Evolutionary conservation across 2,888 invertebrate genomes (phyloP).

Genomic region (Cheilosia impressa): DNA sequence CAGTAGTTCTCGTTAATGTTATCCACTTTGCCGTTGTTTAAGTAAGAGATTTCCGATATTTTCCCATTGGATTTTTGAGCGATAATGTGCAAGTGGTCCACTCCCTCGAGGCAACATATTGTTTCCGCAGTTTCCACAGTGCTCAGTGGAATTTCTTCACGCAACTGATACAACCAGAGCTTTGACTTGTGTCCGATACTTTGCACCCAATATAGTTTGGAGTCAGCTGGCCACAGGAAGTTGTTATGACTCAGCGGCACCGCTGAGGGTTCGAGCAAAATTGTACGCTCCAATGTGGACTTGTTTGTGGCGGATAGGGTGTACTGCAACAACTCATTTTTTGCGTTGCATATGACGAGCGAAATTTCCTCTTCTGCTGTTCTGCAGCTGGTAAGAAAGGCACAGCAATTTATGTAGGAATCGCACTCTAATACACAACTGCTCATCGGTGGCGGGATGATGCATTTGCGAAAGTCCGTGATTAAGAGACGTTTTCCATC

Average conservation of each 20-base stretch:
- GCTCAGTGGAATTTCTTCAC: background rate
- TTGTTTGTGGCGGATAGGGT: conserved; percentile 43
- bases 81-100: background rate
- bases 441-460: conserved; percentile 94
- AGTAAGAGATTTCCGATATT: conserved; percentile 11
- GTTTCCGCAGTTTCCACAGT: background rate
- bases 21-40: background rate
- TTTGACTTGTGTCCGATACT: conserved; percentile 27
- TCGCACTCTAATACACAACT: conserved; percentile 86
- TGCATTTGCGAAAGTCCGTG: conserved; percentile 89
- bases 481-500: conserved; percentile 89
- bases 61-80: conserved; percentile 41
- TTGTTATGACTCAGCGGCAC: conserved; percentile 33
- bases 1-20: background rate
- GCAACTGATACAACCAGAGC: background rate
- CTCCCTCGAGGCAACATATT: conserved; percentile 23
- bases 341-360: conserved; percentile 79
- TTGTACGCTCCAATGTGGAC: background rate
- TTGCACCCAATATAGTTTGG: conserved; percentile 11
- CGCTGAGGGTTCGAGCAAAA: background rate
- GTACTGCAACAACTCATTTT: conserved; percentile 71
- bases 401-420: conserved; percentile 86
- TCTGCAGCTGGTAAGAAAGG: conserved; percentile 81
- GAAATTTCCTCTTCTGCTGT: conserved; percentile 82
- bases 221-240: conserved; percentile 13